Conservation (phyloP, 2,888 invertebrate species). For the Cephus rjabovi region DNA sequence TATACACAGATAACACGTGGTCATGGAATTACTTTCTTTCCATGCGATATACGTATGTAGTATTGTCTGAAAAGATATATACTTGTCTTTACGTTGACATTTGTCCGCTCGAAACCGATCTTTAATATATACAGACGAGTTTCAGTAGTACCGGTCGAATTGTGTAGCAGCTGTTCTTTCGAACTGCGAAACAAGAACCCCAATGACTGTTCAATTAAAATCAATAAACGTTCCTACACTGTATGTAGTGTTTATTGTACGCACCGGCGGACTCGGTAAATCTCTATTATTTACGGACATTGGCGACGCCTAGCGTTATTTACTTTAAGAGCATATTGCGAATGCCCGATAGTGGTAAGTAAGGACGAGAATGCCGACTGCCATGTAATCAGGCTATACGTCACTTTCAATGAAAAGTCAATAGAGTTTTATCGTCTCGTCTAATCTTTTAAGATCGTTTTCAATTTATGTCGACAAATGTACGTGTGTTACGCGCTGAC, state of each 20-base stretch:
- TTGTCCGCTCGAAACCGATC: not conserved
- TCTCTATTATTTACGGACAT: not conserved
- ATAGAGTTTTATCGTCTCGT: not conserved
- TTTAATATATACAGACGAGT: not conserved
- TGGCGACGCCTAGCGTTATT: not conserved
- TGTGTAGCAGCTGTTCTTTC: not conserved
- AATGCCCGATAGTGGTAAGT: not conserved
- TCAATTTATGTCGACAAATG: not conserved
- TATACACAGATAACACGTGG: no score
- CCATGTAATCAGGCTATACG: not conserved
- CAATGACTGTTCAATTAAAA: slow-evolving; percentile 25
- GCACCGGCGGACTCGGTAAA: not conserved
- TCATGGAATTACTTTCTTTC: no score
- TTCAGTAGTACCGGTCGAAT: not conserved
- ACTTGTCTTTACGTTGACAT: not conserved
- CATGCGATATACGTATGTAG: not conserved
- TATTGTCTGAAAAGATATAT: not conserved
- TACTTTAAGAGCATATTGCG: not conserved
- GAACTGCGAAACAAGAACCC: not conserved
- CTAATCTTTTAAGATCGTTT: not conserved
- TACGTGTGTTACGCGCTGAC: not conserved
- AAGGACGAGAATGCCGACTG: not conserved
- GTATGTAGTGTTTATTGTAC: not conserved
- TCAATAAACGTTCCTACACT: slow-evolving; percentile 17
- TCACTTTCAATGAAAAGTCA: not conserved